Evolutionary conservation across 2,888 invertebrate species (phyloP).

Genomic region (Sipha maydis): DNA sequence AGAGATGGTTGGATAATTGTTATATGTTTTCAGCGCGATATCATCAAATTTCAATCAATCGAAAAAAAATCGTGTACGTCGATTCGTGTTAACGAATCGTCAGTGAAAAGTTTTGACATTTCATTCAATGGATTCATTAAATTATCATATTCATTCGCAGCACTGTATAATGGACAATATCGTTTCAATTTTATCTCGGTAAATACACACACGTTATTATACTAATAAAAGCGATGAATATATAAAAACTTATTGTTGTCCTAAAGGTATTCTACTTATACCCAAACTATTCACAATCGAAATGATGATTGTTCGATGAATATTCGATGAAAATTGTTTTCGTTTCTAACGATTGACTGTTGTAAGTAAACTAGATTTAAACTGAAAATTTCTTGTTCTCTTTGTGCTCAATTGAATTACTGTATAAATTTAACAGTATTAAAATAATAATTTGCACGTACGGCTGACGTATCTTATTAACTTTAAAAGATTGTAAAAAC

Average conservation of each 20-base stretch:
- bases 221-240: not conserved
- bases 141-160: not conserved
- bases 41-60: not conserved
- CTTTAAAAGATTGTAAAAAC: too few species aligned
- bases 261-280: not conserved
- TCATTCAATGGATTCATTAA: not conserved
- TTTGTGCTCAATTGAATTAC: not conserved
- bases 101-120: not conserved
- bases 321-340: not conserved
- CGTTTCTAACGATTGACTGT: not conserved
- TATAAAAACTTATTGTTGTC: not conserved
- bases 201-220: not conserved
- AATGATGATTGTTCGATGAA: not conserved
- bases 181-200: not conserved
- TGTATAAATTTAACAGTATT: not conserved
- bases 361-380: not conserved
- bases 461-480: too few species aligned
- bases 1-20: too few species aligned
- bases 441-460: too few species aligned
- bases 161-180: not conserved
- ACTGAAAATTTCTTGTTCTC: not conserved
- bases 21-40: not conserved
- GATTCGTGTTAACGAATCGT: not conserved
- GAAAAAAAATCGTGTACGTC: not conserved
- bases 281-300: not conserved